These are phyloP conservation scores for Phengaris alcon DNA, from an alignment of 2,888 invertebrate genomes.

Conservation along the genomic window DNA sequence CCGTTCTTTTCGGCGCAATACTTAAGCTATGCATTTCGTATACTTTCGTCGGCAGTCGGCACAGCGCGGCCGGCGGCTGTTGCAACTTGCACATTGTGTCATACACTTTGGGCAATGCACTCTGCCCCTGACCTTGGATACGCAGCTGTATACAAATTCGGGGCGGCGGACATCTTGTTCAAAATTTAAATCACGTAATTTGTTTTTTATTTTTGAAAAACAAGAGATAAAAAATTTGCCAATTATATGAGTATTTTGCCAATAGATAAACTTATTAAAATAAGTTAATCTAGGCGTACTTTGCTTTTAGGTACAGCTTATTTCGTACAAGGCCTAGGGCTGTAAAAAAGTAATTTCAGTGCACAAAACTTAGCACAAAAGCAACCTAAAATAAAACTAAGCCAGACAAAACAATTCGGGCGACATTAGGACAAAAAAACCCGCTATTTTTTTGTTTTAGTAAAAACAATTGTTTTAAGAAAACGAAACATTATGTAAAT, in stretches of 20 bases:
- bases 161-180: conserved; percentile 41
- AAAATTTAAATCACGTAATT: conserved; percentile 32
- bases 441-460: conserved; percentile 33
- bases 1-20: background rate
- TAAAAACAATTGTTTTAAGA: conserved; percentile 49
- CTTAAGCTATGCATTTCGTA: conserved; percentile 30
- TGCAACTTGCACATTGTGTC: conserved; percentile 41
- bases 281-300: background rate
- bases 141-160: conserved; percentile 61
- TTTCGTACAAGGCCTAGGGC: conserved; percentile 9
- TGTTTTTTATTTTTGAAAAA: conserved; percentile 6
- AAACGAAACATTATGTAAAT: conserved; percentile 46
- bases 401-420: conserved; percentile 25
- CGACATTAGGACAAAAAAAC: conserved; percentile 31
- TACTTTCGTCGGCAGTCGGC: conserved; percentile 63
- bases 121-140: conserved; percentile 70
- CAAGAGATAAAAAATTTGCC: background rate
- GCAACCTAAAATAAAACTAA: conserved; percentile 27
- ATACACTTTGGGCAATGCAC: conserved; percentile 71
- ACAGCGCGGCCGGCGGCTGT: conserved; percentile 19
- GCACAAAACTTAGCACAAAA: conserved; percentile 18
- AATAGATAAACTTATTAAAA: too few relatives aligned
- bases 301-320: background rate
- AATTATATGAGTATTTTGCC: background rate
- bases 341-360: conserved; percentile 25